phyloP scores from a whole-genome alignment of 2,113 vertebrate genomes.

The Mus musculus region DNA sequence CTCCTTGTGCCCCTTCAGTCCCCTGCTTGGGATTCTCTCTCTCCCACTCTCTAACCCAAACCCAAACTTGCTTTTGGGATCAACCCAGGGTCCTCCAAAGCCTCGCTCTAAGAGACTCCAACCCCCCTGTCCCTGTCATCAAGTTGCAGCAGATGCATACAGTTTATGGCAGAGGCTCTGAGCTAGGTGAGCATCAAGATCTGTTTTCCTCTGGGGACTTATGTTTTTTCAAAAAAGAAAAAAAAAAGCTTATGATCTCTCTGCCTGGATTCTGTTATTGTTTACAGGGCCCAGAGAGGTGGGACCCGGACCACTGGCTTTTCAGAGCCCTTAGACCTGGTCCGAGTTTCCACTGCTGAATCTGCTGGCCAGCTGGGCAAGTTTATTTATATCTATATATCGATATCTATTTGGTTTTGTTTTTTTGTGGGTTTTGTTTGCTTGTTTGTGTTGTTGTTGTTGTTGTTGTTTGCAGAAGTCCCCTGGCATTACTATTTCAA shows the following conservation, averaged over 20 bases:
- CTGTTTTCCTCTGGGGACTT: not conserved
- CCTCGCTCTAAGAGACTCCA: not conserved
- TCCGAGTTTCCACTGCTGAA: not conserved
- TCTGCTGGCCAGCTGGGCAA: not conserved
- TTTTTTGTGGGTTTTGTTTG: not conserved
- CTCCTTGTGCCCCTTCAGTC: not conserved
- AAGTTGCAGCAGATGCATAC: not conserved
- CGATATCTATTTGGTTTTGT: not conserved
- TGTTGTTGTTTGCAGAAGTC: constrained; percentile 9
- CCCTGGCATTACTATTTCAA: constrained; percentile 3
- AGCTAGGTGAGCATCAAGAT: not conserved
- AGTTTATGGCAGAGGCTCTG: not conserved
- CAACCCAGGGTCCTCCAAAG: not conserved
- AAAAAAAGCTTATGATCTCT: not conserved
- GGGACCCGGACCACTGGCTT: not conserved
- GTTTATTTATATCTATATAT: not conserved
- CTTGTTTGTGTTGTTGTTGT: no score
- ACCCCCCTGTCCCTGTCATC: accelerated
- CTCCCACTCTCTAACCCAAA: not conserved
- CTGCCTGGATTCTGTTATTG: not conserved
- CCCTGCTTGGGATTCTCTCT: not conserved
- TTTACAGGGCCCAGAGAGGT: not conserved
- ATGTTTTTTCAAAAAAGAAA: not conserved
- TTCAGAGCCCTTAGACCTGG: not conserved
- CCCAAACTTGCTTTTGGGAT: not conserved